Base-by-base conservation (phyloP, 2,113 vertebrate genomes). In the Ictalurus punctatus region DNA sequence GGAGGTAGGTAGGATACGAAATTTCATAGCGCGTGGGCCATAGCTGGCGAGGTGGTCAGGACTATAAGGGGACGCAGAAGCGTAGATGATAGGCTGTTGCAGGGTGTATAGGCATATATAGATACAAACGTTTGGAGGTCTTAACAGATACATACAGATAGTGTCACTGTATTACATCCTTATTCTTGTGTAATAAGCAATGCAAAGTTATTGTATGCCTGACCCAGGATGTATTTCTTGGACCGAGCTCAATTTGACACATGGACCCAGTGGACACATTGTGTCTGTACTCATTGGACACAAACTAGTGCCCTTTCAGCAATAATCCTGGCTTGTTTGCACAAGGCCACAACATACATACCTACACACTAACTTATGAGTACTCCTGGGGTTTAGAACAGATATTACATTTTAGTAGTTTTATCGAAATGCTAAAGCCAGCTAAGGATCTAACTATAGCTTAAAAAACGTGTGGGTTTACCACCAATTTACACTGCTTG, bases 391-490 rank as follows among this genome's bases (percentile, higher is more conserved):
- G n/a, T 56, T 56, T 56, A 13, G 0, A 59, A 40, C 23, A 44
- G 59, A 40, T 44, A 9, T 27, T 23, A 13, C 5, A 25, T 59
- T 63, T 63, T 25, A 63, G 34, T 40, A 44, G 34, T 83, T 40
- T 83, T 25, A 7, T 2, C 5, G 2, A 63, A 27, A 63, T 40
- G 34, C 12, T 63, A 40, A 58, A 23, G 30, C 25, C 2, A 13
- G 14, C 54, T 21, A 82, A 30, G 48, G 10, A 80, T 8, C 52
- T 58, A 59, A 82, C 54, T 40, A 37, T 59, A 37, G 30, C 63
- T 85, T 85, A 23, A 65, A 56, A 34, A 84, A 30, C 14, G 54
- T 85, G 61, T 84, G 19, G 17, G 8, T n/a, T 85, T 85, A n/a
- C 65, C 19, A 56, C 19, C 17, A 56, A 13, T 71, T n/a, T 85